Conservation (phyloP, 2,888 invertebrate species). For the Drosophila antonietae region DNA sequence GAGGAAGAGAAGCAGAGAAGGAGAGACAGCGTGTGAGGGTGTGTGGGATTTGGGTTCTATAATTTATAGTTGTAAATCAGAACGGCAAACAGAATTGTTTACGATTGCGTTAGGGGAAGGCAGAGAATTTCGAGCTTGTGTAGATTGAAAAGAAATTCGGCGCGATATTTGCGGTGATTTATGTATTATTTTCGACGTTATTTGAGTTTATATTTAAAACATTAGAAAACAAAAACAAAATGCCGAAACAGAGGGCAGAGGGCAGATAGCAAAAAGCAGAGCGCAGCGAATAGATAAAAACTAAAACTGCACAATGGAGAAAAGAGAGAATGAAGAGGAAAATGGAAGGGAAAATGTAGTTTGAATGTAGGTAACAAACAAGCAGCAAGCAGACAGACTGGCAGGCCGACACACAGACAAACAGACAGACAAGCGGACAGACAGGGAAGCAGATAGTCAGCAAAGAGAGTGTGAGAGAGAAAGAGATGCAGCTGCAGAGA, state of each 20-base stretch:
- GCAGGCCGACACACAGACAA: conserved; percentile 12
- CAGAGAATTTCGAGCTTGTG: conserved; percentile 31
- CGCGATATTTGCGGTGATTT: conserved; percentile 74
- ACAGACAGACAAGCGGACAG: conserved; percentile 17
- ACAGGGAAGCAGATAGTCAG: conserved; percentile 9
- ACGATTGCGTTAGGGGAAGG: conserved; percentile 37
- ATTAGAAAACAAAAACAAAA: conserved; percentile 59
- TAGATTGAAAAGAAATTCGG: conserved; percentile 74
- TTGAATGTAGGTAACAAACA: conserved; percentile 62
- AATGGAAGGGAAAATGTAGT: conserved; percentile 13
- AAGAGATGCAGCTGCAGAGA: conserved; percentile 10
- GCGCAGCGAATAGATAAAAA: conserved; percentile 51
- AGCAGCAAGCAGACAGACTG: conserved; percentile 41
- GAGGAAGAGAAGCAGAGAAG: neutral
- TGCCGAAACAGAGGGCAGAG: neutral
- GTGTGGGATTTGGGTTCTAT: conserved; percentile 15
- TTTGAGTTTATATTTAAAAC: conserved; percentile 79
- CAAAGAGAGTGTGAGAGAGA: conserved; percentile 3
- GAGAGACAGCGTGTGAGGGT: neutral
- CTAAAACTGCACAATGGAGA: conserved; percentile 52
- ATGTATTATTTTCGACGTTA: conserved; percentile 74
- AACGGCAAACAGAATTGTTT: conserved; percentile 56
- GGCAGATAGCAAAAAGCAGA: conserved; percentile 2
- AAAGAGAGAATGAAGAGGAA: conserved; percentile 9
- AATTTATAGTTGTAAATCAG: conserved; percentile 62